Evolutionary conservation across 2,113 vertebrate genomes (phyloP).

Genomic region (Eclectus roratus): DNA sequence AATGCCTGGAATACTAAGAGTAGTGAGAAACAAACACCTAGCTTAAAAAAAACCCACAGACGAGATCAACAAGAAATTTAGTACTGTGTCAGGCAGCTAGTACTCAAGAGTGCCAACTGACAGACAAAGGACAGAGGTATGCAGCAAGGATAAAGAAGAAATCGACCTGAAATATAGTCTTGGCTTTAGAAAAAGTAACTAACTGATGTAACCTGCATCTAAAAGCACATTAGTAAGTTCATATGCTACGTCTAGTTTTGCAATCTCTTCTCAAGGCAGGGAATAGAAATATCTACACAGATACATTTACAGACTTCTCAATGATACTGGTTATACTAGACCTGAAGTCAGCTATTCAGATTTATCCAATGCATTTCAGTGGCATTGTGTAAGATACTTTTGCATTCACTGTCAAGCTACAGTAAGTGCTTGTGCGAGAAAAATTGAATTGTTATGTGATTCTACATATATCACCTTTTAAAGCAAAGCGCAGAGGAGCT

Average conservation of each 20-base stretch:
- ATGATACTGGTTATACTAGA: not conserved
- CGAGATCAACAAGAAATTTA: not conserved
- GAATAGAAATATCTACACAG: not conserved
- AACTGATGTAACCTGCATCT: not conserved
- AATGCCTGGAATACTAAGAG: not conserved
- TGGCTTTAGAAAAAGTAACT: not conserved
- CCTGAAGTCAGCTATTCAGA: not conserved
- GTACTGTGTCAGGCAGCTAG: not conserved
- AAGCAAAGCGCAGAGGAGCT: not conserved
- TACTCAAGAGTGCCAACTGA: not conserved
- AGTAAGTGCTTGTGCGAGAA: not conserved
- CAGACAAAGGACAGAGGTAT: not conserved
- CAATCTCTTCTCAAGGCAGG: not conserved
- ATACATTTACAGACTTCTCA: not conserved
- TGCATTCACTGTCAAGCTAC: not conserved
- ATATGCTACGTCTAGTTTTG: not conserved
- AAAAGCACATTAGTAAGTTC: not conserved
- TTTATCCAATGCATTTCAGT: not conserved
- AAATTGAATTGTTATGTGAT: accelerated
- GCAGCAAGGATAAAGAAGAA: not conserved
- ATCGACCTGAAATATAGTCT: not conserved
- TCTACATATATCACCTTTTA: not conserved
- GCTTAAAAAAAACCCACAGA: not conserved
- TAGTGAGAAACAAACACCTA: not conserved
- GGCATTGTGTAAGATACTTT: not conserved